Percentiles rank a stretch among this genome's conserved stretches.
These are phyloP conservation scores for Nixonia krombeini DNA, from an alignment of 1,140 invertebrate species.

Conservation along the genomic window DNA sequence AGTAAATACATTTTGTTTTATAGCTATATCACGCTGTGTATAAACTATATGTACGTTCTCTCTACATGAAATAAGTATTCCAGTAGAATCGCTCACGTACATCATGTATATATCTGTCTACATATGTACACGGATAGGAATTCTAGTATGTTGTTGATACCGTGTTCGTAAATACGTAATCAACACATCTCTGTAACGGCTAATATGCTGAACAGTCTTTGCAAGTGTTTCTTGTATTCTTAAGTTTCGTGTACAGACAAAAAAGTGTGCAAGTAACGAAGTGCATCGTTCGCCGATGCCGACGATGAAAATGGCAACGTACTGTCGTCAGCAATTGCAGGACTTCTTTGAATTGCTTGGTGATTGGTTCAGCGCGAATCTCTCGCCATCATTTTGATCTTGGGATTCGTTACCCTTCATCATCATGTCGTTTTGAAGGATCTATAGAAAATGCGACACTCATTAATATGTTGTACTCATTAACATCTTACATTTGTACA, in stretches of 20 bases:
- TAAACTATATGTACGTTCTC: too few relatives aligned
- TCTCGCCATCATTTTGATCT: slow-evolving; percentile 73
- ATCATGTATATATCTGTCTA: background rate
- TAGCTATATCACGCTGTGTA: too few relatives aligned
- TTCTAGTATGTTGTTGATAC: background rate
- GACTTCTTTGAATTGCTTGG: slow-evolving; percentile 73
- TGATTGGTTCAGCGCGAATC: slow-evolving; percentile 76
- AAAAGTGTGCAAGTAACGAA: slow-evolving; percentile 6
- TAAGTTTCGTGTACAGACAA: background rate
- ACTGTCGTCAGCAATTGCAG: slow-evolving; percentile 76
- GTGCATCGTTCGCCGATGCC: slow-evolving; percentile 7
- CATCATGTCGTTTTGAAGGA: slow-evolving; percentile 79
- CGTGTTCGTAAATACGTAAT: background rate
- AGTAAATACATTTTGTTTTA: too few relatives aligned
- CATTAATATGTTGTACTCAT: background rate
- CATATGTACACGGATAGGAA: slow-evolving; percentile 3
- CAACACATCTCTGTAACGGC: background rate
- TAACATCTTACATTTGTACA: too few relatives aligned
- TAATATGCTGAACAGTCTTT: slow-evolving; percentile 4
- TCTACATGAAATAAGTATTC: too few relatives aligned
- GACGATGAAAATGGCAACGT: background rate
- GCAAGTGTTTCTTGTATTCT: background rate
- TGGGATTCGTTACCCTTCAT: slow-evolving; percentile 76
- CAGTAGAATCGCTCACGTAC: background rate
- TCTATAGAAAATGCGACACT: slow-evolving; percentile 69